Evolutionary conservation across 2,797 vertebrate species (phyloP), one percentile per base, ranked within the genome.

Genomic region (Lophius americanus): DNA sequence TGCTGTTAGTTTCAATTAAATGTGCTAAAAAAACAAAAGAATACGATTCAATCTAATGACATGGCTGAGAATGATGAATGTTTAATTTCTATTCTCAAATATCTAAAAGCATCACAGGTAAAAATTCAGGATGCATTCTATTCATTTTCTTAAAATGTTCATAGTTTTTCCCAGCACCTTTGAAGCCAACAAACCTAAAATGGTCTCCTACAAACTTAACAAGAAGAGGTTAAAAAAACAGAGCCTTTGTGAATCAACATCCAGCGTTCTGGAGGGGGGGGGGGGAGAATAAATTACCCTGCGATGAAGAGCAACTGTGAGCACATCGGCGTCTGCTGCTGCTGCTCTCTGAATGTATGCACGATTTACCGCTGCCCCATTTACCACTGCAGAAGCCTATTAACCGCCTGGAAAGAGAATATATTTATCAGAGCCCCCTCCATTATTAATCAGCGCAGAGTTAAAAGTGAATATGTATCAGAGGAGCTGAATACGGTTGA

Each of bases 401-500:
- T 88, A 89, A 73, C 64, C 3, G 79, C 74, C 57, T 77, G 85
- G 74, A 91, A 91, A 90, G 87, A 86, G 91, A 91, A 90, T 92
- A 89, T 88, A 90, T 92, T 91, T 88, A 92, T 90, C 88, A 84
- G 80, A 38, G 75, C 70, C 7, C 53, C 72, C 69, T 91, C 84
- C 65, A 92, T 92, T 91, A 91, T 92, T 92, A 89, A 92, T 91
- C 84, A 90, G 81, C 7, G 65, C 85, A 41, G 85, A 89, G 84
- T 91, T 92, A 88, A 91, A 92, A 91, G 89, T 89, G 89, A 91
- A 92, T 91, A 86, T 84, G 84, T 83, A 89, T 89, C 85, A 89
- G 82, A 87, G 76, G 73, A 85, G 76, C 82, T 85, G 88, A 88
- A 90, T 70, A 71, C 75, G 75, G 83, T 84, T 85, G 79, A 81